Base-by-base conservation (phyloP, 2,113 vertebrate genomes). In the Albula goreensis region DNA sequence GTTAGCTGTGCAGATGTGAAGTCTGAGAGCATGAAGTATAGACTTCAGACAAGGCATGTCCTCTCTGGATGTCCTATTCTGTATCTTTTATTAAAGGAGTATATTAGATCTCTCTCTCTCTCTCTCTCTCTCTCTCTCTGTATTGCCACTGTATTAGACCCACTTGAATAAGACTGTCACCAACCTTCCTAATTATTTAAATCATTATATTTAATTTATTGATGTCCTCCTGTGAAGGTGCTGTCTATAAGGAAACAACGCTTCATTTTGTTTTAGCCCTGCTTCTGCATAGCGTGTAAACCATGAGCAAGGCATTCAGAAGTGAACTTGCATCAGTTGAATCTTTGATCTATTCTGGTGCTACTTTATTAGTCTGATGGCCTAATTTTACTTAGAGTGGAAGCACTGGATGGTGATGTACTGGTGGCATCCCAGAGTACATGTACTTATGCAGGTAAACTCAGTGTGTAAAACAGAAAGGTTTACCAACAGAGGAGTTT, bases 271-370 rank as follows among this genome's bases (percentile, higher is more conserved):
- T 74, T 6, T 10, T 25, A 74, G 78, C 78, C 78, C 78, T 8
- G 78, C 49, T 50, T 6, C 41, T 48, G 25, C 17, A 31, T 82
- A 9, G 50, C 19, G n/a, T 52, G 17, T 53, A 81, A 31, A 25
- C 70, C 19, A 80, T 15, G 19, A 13, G 50, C 53, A 86, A 92
- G 89, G 85, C 84, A 41, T 92, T 88, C 84, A 87, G 88, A 88
- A 85, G 91, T 91, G 11, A n/a, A 57, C 41, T 81, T 50, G 83
- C 84, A 82, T 80, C 83, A 81, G 86, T 83, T 78, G 25, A 83
- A 78, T 79, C 53, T 83, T 83, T 79, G 66, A 63, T 85, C 25
- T 49, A 50, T 79, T 80, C 86, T 70, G 83, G 83, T 85, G 86
- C 83, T 85, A 77, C 50, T 31, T 80, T 81, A 60, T 85, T 60